A percentile compares a stretch with the other conserved stretches of the same genome.
phyloP scores from a whole-genome alignment of 2,888 invertebrate genomes.

The Ganaspis brasiliensis region DNA sequence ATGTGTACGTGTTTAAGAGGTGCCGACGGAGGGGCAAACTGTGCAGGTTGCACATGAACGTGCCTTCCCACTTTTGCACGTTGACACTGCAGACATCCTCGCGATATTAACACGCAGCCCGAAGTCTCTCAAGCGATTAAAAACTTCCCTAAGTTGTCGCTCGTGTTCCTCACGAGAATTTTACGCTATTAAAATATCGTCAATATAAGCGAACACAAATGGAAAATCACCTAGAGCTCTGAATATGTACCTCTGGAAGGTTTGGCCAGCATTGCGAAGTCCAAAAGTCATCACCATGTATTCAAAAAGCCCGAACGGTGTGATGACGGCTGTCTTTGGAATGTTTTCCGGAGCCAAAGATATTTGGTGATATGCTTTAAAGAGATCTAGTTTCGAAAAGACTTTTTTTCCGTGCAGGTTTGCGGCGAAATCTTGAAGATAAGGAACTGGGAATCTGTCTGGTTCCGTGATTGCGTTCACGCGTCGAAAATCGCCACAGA shows the following conservation, averaged over 20 bases:
- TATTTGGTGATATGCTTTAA: slow-evolving; percentile 48
- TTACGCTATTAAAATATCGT: slow-evolving; percentile 52
- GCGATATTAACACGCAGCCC: slow-evolving; percentile 43
- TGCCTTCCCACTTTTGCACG: no score
- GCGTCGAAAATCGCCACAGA: not conserved
- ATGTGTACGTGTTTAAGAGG: no score
- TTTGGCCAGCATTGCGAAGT: not conserved
- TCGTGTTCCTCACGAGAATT: slow-evolving; percentile 65
- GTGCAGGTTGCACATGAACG: no score
- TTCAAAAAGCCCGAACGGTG: slow-evolving; percentile 64
- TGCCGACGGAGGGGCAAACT: no score
- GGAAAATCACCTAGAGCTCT: not conserved
- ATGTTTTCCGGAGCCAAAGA: slow-evolving; percentile 49
- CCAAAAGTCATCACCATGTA: slow-evolving; percentile 72
- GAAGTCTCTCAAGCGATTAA: slow-evolving; percentile 16
- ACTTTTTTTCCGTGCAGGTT: slow-evolving; percentile 36
- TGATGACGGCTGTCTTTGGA: slow-evolving; percentile 50
- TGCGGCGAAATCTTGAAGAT: slow-evolving; percentile 55
- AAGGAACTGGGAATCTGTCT: slow-evolving; percentile 69
- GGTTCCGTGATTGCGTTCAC: slow-evolving; percentile 61
- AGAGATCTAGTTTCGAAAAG: slow-evolving; percentile 47
- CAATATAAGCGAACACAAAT: slow-evolving; percentile 3
- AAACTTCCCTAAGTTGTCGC: slow-evolving; percentile 21
- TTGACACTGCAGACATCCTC: no score
- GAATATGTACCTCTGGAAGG: not conserved